A percentile compares a stretch with the other conserved stretches of the same genome.
Conservation (phyloP, 2,113 vertebrate genomes). For the Cepphus grylle region DNA sequence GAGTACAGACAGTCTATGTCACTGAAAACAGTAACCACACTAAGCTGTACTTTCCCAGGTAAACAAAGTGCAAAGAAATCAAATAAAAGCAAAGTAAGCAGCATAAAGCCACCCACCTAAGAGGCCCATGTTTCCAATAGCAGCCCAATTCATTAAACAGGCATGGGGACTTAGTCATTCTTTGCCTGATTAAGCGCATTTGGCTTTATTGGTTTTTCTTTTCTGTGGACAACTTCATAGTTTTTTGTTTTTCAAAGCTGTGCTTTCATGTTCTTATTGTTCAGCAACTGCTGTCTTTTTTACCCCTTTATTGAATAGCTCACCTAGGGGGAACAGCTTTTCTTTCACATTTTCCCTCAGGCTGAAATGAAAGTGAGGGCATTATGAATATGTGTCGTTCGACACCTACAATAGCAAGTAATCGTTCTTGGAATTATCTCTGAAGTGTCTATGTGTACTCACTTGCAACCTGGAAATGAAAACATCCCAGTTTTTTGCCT, state of each 20-base stretch:
- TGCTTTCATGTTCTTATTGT: background rate
- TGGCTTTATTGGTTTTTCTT: conserved; percentile 17
- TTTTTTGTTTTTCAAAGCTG: background rate
- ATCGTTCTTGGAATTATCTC: conserved; percentile 66
- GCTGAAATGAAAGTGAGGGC: conserved; percentile 61
- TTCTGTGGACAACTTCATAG: background rate
- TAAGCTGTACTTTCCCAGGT: background rate
- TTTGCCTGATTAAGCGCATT: conserved; percentile 1
- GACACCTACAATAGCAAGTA: conserved; percentile 62
- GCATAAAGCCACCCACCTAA: background rate
- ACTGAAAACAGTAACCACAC: background rate
- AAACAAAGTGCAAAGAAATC: conserved; percentile 26
- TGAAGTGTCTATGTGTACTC: conserved; percentile 68
- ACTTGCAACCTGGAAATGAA: conserved; percentile 79
- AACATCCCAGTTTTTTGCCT: conserved; percentile 72
- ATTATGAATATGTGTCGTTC: conserved; percentile 48
- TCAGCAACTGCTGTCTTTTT: background rate
- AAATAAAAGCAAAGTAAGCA: conserved; percentile 1
- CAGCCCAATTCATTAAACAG: conserved; percentile 20
- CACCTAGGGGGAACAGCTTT: conserved; percentile 14
- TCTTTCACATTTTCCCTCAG: conserved; percentile 46
- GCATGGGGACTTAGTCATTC: conserved; percentile 24
- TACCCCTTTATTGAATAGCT: background rate
- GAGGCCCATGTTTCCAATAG: background rate
- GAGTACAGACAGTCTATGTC: background rate